A percentile compares a stretch with the other conserved stretches of the same genome.
Evolutionary conservation across 2,797 vertebrate species (phyloP).

Genomic region (Okamejei kenojei): DNA sequence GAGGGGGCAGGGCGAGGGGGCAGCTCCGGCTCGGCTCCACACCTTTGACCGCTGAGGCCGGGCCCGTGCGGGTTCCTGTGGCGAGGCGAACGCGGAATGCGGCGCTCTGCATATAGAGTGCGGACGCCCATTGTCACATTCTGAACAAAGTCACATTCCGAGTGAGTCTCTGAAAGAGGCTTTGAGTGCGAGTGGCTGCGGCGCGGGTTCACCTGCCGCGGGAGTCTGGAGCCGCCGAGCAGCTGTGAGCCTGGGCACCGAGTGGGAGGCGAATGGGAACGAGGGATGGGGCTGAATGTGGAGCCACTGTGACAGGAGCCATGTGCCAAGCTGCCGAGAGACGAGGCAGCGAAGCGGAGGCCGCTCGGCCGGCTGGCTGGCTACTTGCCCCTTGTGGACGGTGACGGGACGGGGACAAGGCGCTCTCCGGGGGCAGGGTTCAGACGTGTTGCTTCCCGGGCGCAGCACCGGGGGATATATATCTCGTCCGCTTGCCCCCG

Average conservation of each 20-base stretch:
- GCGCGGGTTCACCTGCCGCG: conserved; percentile 78
- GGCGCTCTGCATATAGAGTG: conserved; percentile 63
- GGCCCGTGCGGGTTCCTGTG: too few species aligned
- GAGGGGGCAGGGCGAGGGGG: too few species aligned
- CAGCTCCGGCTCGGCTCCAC: too few species aligned
- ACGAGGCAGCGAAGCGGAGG: conserved; percentile 63
- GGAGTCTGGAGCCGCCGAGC: conserved; percentile 67
- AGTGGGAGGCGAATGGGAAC: conserved; percentile 66
- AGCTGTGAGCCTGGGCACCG: conserved; percentile 78
- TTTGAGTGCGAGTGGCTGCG: conserved; percentile 75
- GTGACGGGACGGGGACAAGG: too few species aligned
- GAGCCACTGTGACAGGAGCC: conserved; percentile 81
- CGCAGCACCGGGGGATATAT: too few species aligned
- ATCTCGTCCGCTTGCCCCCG: too few species aligned
- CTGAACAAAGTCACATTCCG: conserved; percentile 67
- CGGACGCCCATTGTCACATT: conserved; percentile 67
- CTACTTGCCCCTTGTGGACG: too few species aligned
- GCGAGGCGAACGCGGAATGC: conserved; percentile 53
- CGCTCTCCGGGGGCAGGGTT: too few species aligned
- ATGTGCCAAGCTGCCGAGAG: conserved; percentile 74
- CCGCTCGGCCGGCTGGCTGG: too few species aligned
- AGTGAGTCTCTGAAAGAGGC: conserved; percentile 72
- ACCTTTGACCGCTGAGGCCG: too few species aligned
- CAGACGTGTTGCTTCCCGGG: too few species aligned
- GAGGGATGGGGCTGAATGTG: conserved; percentile 67